Conservation (phyloP, 1,140 invertebrate species). For the Drosophila kikkawai region DNA sequence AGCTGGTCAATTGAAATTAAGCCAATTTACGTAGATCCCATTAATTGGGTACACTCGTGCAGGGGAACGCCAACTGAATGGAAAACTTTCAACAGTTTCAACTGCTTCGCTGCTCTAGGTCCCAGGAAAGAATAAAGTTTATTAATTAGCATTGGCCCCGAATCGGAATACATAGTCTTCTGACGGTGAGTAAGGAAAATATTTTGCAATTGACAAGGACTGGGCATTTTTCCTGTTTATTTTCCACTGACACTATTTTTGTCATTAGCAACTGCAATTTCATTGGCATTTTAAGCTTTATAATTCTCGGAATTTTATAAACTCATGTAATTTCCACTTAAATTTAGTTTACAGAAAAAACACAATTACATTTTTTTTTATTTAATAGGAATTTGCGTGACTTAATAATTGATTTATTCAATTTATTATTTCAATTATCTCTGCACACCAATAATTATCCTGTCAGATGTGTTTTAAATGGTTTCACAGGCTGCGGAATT, state of each 20-base stretch:
- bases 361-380: not conserved
- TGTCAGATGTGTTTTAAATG: constrained; percentile 10
- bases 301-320: not conserved
- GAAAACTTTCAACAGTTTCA: constrained; percentile 22
- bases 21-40: constrained; percentile 58
- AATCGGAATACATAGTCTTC: constrained; percentile 10
- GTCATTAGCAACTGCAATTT: not conserved
- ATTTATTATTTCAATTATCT: constrained; percentile 37
- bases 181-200: not conserved
- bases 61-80: constrained; percentile 17
- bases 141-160: constrained; percentile 64
- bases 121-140: constrained; percentile 47
- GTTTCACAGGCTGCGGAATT: not conserved
- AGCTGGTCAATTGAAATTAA: constrained; percentile 65
- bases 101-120: constrained; percentile 19
- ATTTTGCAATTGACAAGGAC: constrained; percentile 3
- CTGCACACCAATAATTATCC: constrained; percentile 4
- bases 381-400: not conserved
- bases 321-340: not conserved
- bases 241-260: constrained; percentile 11
- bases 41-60: constrained; percentile 67
- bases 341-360: constrained; percentile 1
- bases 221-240: not conserved
- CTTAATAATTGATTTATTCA: constrained; percentile 23
- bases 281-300: not conserved